A percentile compares a stretch with the other conserved stretches of the same genome.
These are phyloP conservation scores for Zaprionus capensis DNA, from an alignment of 1,140 invertebrate species.

Conservation along the genomic window DNA sequence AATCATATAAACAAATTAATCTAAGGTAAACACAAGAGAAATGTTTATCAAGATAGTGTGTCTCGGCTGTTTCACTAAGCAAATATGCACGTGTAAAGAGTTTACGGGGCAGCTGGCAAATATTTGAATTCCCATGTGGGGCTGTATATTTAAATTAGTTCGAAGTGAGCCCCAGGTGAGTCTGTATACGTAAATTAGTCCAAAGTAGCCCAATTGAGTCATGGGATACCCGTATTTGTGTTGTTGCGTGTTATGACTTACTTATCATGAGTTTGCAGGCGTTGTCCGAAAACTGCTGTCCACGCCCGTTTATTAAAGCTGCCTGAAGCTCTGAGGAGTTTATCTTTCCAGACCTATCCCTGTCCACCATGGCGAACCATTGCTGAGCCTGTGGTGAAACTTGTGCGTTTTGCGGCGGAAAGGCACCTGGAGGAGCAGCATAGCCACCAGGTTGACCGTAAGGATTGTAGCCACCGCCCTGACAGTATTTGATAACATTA, in stretches of 20 bases:
- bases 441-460: slow-evolving; percentile 65
- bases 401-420: slow-evolving; percentile 75
- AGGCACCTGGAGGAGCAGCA: slow-evolving; percentile 77
- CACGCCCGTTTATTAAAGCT: slow-evolving; percentile 94
- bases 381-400: slow-evolving; percentile 89
- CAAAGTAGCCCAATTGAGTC: slow-evolving; percentile 16
- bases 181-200: slow-evolving; percentile 1
- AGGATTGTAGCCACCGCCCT: slow-evolving; percentile 78
- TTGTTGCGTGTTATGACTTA: slow-evolving; percentile 83
- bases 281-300: slow-evolving; percentile 92
- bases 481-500: background rate
- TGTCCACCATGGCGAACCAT: slow-evolving; percentile 93
- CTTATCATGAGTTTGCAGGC: slow-evolving; percentile 96
- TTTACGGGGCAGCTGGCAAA: slow-evolving; percentile 20
- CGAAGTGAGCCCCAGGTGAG: slow-evolving; percentile 1
- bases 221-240: background rate
- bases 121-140: slow-evolving; percentile 26
- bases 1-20: slow-evolving; percentile 42
- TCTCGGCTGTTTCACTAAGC: slow-evolving; percentile 23
- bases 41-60: slow-evolving; percentile 34
- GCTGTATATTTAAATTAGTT: background rate
- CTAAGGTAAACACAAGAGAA: slow-evolving; percentile 52
- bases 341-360: slow-evolving; percentile 93
- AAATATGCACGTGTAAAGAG: slow-evolving; percentile 37
- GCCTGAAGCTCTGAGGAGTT: slow-evolving; percentile 91